These are phyloP conservation scores for Ictalurus punctatus DNA, from an alignment of 2,113 vertebrate species.

Conservation along the genomic window DNA sequence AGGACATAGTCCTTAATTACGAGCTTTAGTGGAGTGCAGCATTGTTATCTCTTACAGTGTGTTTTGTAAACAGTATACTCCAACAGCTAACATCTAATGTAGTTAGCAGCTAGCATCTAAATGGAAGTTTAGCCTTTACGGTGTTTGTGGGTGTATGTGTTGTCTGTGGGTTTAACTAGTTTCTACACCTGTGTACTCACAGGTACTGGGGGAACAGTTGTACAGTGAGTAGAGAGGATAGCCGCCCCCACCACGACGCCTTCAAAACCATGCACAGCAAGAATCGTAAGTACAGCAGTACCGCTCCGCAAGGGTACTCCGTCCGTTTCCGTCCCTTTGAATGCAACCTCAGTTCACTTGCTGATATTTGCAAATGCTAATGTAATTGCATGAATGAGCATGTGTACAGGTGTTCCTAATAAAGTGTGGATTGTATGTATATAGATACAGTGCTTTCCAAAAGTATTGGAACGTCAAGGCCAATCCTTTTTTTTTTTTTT, in stretches of 20 bases:
- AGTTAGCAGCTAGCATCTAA: too few relatives aligned
- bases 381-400: too few relatives aligned
- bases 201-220: constrained; percentile 74
- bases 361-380: not conserved
- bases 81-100: not conserved
- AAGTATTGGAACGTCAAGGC: not conserved
- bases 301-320: constrained; percentile 1
- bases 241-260: constrained; percentile 54
- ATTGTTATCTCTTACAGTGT: not conserved
- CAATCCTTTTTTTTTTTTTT: not conserved
- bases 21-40: not conserved
- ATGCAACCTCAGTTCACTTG: not conserved
- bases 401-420: not conserved
- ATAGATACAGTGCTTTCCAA: not conserved
- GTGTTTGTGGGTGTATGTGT: not conserved
- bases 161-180: not conserved
- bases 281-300: constrained; percentile 72
- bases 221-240: constrained; percentile 70
- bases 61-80: not conserved
- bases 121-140: not conserved
- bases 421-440: not conserved
- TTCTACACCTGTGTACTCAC: constrained; percentile 46
- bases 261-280: constrained; percentile 77
- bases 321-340: constrained; percentile 30
- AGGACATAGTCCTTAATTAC: not conserved